Conservation (phyloP, 2,113 vertebrate genomes). For the Hippocampus mohnikei region DNA sequence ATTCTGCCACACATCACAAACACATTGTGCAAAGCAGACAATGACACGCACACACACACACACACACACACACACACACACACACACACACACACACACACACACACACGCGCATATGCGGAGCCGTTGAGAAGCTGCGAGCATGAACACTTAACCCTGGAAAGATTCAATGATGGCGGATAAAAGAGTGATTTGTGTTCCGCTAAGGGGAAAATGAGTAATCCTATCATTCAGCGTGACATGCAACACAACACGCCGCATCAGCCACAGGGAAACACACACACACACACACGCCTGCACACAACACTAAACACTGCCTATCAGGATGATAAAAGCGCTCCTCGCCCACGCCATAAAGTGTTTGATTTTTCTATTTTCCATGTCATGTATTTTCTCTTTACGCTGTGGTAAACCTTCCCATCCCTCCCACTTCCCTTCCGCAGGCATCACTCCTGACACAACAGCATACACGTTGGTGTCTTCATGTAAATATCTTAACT, state of each 20-base stretch:
- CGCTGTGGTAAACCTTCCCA: conserved; percentile 41
- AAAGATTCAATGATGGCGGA: conserved; percentile 72
- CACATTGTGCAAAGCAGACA: conserved; percentile 32
- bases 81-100: too few species aligned
- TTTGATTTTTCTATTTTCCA: conserved; percentile 71
- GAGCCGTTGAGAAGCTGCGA: conserved; percentile 38
- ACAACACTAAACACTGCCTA: conserved; percentile 64
- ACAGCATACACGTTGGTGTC: conserved; percentile 52
- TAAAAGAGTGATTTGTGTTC: conserved; percentile 74
- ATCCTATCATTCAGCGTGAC: conserved; percentile 73
- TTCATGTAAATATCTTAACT: conserved; percentile 64
- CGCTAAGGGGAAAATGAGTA: conserved; percentile 72
- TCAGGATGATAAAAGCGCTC: conserved; percentile 65
- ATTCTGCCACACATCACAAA: conserved; percentile 41
- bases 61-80: not conserved
- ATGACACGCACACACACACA: conserved; percentile 8
- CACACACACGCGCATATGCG: too few species aligned
- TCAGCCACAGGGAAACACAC: conserved; percentile 64
- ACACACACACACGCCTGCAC: conserved; percentile 36
- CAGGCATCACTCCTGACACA: conserved; percentile 49
- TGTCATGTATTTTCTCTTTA: conserved; percentile 65
- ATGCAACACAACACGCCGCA: conserved; percentile 68
- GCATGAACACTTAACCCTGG: conserved; percentile 70
- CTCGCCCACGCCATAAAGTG: conserved; percentile 62
- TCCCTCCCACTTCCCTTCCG: conserved; percentile 21